Base-by-base conservation (phyloP, 2,888 invertebrate genomes). In the Polyploca ridens region DNA sequence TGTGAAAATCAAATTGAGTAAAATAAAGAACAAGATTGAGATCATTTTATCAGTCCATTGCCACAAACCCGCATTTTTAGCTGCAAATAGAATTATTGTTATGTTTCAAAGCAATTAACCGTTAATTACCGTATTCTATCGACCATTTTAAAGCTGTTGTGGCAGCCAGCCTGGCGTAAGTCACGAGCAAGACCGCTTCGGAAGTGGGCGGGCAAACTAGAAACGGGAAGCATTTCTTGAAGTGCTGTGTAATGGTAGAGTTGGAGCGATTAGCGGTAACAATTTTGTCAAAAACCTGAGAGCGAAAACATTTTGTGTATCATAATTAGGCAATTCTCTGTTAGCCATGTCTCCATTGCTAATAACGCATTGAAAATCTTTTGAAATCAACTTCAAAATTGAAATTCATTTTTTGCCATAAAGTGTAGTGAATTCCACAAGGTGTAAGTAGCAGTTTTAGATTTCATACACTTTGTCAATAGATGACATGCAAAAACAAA, bases 111-210 rank as follows among this genome's bases (percentile, higher is more conserved):
- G 80, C 77, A 80, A 86, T 85, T 83, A 79, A 77, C 78, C 74
- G 79, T 81, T 86, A 89, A 89, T 88, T 87, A 86, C 79, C 79
- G 79, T 79, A 78, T 80, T 88, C 83, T 85, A 85, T 87, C 84
- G 85, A 81, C 83, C 82, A 82, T 85, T 87, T 82, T 75, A 77
- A 76, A 76, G 71, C 13, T 11, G 41, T 41, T 41, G 16, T 16
- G 49, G 49, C 49, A 5, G 49, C 49, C 16, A 49, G 1, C 10
- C 54, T 19, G 19, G 54, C 54, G 54, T 54, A 54, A 54, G 54
- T 54, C 54, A 54, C 54, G 19, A 54, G 54, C 19, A 54, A 54
- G 16, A 19, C 16, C 54, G 19, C 54, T 54, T 8, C 54, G 58
- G 63, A 63, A 65, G 65, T 54, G 10, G 54, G 54, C 54, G 54